Conservation (phyloP, 2,888 invertebrate species). For the Anthophora plumipes region DNA sequence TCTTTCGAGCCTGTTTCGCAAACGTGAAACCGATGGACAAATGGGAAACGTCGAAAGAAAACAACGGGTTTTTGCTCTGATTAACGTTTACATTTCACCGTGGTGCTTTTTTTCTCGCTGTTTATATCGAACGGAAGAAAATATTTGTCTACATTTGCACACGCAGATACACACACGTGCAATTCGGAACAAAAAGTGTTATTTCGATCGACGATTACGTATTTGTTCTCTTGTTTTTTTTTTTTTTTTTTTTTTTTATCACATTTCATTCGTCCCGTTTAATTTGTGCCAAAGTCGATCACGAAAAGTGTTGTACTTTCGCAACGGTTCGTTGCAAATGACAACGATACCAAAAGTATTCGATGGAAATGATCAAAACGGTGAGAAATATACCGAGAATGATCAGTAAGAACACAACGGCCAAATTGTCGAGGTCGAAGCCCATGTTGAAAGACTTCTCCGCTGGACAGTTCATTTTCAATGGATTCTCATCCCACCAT, state of each 20-base stretch:
- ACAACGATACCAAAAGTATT: constrained; percentile 18
- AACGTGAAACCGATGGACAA: not conserved
- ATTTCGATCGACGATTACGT: no score
- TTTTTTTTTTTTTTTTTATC: not conserved
- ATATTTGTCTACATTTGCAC: not conserved
- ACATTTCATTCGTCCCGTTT: not conserved
- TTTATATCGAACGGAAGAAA: not conserved
- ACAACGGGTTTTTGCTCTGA: not conserved
- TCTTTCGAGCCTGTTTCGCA: not conserved
- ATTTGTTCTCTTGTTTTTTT: not conserved
- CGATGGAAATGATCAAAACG: constrained; percentile 18
- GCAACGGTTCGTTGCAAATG: not conserved
- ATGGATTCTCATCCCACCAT: constrained; percentile 97
- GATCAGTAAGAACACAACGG: constrained; percentile 97
- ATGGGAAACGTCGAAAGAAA: not conserved
- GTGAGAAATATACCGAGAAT: constrained; percentile 12
- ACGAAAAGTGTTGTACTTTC: not conserved
- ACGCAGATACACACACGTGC: not conserved
- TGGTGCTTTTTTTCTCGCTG: not conserved
- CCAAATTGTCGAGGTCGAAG: constrained; percentile 97
- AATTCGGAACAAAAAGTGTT: not conserved
- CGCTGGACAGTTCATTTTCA: constrained; percentile 91
- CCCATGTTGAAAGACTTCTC: constrained; percentile 97
- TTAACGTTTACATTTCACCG: not conserved
- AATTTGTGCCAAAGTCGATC: not conserved